Evolutionary conservation across 2,888 invertebrate genomes (phyloP), one percentile per base, ranked within the genome.

Genomic region (Lasius platythorax): DNA sequence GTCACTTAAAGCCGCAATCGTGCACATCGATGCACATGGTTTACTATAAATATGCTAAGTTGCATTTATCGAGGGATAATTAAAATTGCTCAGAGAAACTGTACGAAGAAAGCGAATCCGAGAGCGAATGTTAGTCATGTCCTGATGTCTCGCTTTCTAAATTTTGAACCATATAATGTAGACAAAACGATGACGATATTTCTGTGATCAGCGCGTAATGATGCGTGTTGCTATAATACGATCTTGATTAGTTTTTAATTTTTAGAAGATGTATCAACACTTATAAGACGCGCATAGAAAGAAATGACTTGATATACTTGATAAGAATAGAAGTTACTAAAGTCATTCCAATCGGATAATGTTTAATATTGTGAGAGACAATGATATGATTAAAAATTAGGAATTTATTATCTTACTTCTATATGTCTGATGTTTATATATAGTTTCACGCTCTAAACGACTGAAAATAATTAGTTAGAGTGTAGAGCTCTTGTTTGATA

Each of bases 91-190:
- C 15, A 46, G 73, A 46, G 61, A 73, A 72, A 79, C 46, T 61
- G 6, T 28, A 37, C 18, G 6, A 46, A 72, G 73, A 79, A 79
- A 79, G 58, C 30, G 50, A 79, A 72, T 79, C 72, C 61, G 73
- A 61, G 2, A 79, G 3, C 9, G 12, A 72, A 18, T 28, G 28
- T 43, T 37, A 8, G 18, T 50, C 15, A 15, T 46, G 2, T 46
- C 3, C 8, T 18, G 23, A 40, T 18, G 37, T 79, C 9, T 72
- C 33, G 61, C 79, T 79, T 79, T 79, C 79, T 79, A 79, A 46
- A 79, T 72, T 79, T 61, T 18, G 2, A 72, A 33, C 2, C 33
- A 58, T 18, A 18, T 23, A 72, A 79, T 61, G 18, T 23, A 43
- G 40, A 30, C 11, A 11, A 9, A n/a, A 12, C n/a, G 2, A 23